These are phyloP conservation scores for Thymelicus sylvestris DNA, from an alignment of 2,888 invertebrate genomes.

Conservation along the genomic window DNA sequence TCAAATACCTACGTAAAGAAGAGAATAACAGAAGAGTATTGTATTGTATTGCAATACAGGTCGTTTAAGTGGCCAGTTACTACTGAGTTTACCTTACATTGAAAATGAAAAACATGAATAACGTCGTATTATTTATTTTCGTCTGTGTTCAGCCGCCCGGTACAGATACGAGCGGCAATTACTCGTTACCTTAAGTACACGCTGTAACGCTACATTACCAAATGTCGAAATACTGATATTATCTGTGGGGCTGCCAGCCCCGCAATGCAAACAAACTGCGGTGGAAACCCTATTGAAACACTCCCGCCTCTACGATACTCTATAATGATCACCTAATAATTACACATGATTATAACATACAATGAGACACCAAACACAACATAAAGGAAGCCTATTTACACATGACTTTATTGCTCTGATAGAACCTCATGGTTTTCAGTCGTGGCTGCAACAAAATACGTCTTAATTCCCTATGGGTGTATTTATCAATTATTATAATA, in stretches of 20 bases:
- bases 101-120: conserved; percentile 63
- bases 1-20: too few relatives aligned
- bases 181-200: conserved; percentile 74
- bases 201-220: conserved; percentile 81
- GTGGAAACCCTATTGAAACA: conserved; percentile 63
- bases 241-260: conserved; percentile 67
- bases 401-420: conserved; percentile 47
- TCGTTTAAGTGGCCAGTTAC: too few relatives aligned
- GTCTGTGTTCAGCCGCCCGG: conserved; percentile 77
- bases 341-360: conserved; percentile 48
- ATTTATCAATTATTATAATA: conserved; percentile 31
- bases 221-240: conserved; percentile 83
- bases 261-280: conserved; percentile 77
- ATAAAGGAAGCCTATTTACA: conserved; percentile 52
- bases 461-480: conserved; percentile 25
- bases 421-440: conserved; percentile 9
- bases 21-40: too few relatives aligned
- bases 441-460: conserved; percentile 22
- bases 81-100: too few relatives aligned
- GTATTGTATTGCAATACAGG: too few relatives aligned
- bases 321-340: conserved; percentile 52
- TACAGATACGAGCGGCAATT: conserved; percentile 72
- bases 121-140: conserved; percentile 84
- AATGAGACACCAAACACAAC: conserved; percentile 45
- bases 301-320: conserved; percentile 50